Base-by-base conservation (phyloP, 2,113 vertebrate species). In the Tretioscincus oriximinensis region DNA sequence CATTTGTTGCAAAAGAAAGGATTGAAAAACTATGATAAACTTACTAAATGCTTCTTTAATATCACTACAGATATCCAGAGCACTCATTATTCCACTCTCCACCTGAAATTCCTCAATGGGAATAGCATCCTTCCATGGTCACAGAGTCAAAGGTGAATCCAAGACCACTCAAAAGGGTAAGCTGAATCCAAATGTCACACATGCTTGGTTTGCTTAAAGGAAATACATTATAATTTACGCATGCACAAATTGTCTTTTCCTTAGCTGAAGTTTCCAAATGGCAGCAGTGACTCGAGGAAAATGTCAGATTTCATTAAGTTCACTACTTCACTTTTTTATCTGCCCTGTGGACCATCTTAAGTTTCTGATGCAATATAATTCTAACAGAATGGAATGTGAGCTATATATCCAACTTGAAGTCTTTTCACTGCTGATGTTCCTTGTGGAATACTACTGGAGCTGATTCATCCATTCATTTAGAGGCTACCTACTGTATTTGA, bases 251-350 rank as follows among this genome's bases (percentile, higher is more conserved):
- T 72, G 16, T 77, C 73, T 72, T 75, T 78, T 26, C 47, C 21
- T 73, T 78, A 21, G 58, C 2, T 75, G 14, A 71, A 87, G 76
- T 73, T 87, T 68, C 29, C n/a, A 76, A 85, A 82, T 1, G 76
- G 1, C 6, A 68, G 26, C 31, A 71, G 51, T 6, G 1, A 86
- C 60, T 75, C 0, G 63, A 76, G 76, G 61, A 71, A 68, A 77
- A 66, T 72, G 76, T 9, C 66, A 69, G 51, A 0, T 60, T 86
- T 84, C 45, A 31, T 80, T 70, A 67, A 28, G 6, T 74, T 81
- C 14, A 35, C n/a, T 77, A 16, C 71, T 49, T 63, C 69, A 77
- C 16, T 45, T 28, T n/a, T 65, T 10, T 77, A 2, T 64, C 84
- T 74, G 22, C 45, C 80, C 24, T 76, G 22, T 69, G 65, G 45